phyloP scores from a whole-genome alignment of 35 echinoderm and acorn worm genomes.

The Lytechinus pictus region DNA sequence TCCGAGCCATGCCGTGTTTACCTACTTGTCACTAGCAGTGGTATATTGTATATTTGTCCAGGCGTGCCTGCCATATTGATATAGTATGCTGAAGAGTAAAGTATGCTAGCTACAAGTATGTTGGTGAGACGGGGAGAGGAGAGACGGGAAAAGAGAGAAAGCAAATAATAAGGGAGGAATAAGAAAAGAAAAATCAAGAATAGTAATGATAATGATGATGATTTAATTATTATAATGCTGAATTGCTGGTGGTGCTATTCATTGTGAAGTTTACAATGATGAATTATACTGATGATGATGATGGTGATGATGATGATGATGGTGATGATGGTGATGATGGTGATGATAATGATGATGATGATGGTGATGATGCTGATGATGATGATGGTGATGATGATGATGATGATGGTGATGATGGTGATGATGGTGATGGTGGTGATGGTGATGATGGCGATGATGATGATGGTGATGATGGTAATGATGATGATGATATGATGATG shows the following conservation, averaged over 20 bases:
- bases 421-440: neutral
- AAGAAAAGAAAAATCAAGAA: neutral
- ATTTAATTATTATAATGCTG: too few species aligned
- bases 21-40: neutral
- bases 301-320: neutral
- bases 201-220: neutral
- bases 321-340: neutral
- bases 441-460: neutral
- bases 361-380: neutral
- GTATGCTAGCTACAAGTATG: neutral
- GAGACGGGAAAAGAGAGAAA: neutral
- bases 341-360: neutral
- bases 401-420: neutral
- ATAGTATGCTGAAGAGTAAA: neutral
- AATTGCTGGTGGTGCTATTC: too few species aligned
- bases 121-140: neutral
- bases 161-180: neutral
- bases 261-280: too few species aligned
- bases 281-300: too few species aligned
- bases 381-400: neutral
- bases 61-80: slow-evolving; percentile 1
- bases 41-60: slow-evolving; percentile 9
- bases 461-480: neutral
- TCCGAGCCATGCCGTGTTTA: neutral
- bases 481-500: neutral